Base-by-base conservation (phyloP, 2,113 vertebrate species). In the Aptenodytes patagonicus region DNA sequence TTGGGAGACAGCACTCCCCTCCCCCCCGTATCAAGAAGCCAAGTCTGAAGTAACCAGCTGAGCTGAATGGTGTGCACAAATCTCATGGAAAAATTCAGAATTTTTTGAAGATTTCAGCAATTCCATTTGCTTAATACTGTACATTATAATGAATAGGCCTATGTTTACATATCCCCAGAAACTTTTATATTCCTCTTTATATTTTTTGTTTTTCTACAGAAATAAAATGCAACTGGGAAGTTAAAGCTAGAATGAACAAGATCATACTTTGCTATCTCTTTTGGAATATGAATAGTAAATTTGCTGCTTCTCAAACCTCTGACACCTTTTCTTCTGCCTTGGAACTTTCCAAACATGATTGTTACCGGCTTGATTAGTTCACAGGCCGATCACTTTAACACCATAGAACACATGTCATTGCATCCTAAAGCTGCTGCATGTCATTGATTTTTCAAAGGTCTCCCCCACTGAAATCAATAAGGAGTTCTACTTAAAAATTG, bases 391-490 rank as follows among this genome's bases (percentile, higher is more conserved):
- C 87, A 51, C 84, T 95, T 54, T 31, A 85, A 54, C 93, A 61
- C 28, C 83, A 44, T 24, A 65, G 28, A 94, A 94, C 82, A 80
- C 89, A 44, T 57, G 75, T 82, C 25, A 4, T 15, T 62, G 90
- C 79, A 86, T 85, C 89, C 68, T 73, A 61, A 90, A 94, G 78
- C 87, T 95, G 92, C 82, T 80, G 82, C 22, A 20, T 17, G 25
- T 60, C 93, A 95, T 88, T 24, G 93, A 96, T 95, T 94, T 94
- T 80, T 47, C 82, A 83, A 71, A 95, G 71, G 87, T 90, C 92
- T 96, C 87, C 88, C 84, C 78, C 36, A 28, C 62, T 28, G 71
- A 88, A 96, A 97, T 96, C 96, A 88, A 90, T 96, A 88, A 80
- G 66, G 75, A 95, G 17, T 80, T 94, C 84, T 86, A 69, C 82